Conservation (phyloP, 2,888 invertebrate species). For the Temnothorax ravouxi region DNA sequence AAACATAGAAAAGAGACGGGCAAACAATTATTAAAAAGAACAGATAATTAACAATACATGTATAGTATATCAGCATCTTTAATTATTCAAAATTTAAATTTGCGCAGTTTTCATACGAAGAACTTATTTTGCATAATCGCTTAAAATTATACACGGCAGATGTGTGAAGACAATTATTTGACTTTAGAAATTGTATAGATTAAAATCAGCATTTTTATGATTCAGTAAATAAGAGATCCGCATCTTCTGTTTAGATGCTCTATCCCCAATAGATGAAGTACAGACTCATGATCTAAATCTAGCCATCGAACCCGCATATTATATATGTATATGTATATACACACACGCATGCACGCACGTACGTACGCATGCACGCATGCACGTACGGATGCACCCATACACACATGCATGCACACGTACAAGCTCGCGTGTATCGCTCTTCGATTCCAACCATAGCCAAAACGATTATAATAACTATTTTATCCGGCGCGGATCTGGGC, state of each 20-base stretch:
- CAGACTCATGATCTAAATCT: constrained; percentile 21
- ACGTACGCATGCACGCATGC: too few species aligned
- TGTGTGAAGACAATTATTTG: not conserved
- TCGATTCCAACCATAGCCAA: constrained; percentile 79
- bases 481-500: constrained; percentile 86
- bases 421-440: constrained; percentile 47
- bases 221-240: constrained; percentile 71
- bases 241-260: constrained; percentile 64
- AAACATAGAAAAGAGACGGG: not conserved
- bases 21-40: not conserved
- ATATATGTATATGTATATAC: not conserved
- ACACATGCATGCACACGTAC: not conserved
- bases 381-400: not conserved
- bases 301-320: constrained; percentile 22
- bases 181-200: constrained; percentile 65
- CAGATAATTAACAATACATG: not conserved
- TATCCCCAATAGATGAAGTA: constrained; percentile 8
- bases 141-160: not conserved
- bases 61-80: not conserved
- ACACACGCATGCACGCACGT: not conserved
- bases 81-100: constrained; percentile 1
- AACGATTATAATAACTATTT: constrained; percentile 86
- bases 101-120: not conserved
- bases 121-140: not conserved
- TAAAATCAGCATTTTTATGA: constrained; percentile 78